phyloP scores from a whole-genome alignment of 2,113 vertebrate species.

The Silurus meridionalis region DNA sequence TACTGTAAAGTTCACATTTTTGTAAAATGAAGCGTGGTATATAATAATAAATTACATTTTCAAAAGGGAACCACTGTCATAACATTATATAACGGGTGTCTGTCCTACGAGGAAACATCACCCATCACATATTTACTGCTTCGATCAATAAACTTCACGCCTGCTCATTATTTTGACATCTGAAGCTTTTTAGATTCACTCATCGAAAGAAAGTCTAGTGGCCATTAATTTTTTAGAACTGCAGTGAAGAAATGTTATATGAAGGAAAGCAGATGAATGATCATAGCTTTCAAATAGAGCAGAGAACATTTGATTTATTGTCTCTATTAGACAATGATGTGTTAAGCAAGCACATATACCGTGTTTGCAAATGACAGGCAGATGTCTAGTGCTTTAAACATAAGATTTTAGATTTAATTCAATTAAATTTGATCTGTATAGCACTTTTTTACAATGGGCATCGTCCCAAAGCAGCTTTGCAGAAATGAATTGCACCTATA shows the following conservation, averaged over 20 bases:
- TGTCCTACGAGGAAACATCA: neutral
- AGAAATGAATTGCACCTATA: no score
- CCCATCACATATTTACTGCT: neutral
- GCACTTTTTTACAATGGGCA: no score
- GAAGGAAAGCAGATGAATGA: neutral
- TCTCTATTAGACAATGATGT: neutral
- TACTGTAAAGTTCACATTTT: neutral
- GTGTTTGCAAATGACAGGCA: neutral
- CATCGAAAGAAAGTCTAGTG: neutral
- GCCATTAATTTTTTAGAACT: constrained; percentile 8
- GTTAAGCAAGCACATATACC: neutral
- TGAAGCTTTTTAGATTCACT: constrained; percentile 1
- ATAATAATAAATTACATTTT: neutral
- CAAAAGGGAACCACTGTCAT: neutral
- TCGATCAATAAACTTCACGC: constrained; percentile 19
- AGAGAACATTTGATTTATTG: constrained; percentile 12
- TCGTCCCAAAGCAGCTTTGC: no score
- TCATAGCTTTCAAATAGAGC: neutral
- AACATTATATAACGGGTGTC: constrained; percentile 5
- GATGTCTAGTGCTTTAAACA: neutral
- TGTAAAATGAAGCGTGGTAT: neutral
- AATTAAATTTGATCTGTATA: no score
- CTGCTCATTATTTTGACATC: constrained; percentile 11
- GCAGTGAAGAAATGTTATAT: neutral
- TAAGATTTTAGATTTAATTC: no score